A percentile compares a stretch with the other conserved stretches of the same genome.
Conservation (phyloP, 2,113 vertebrate genomes). For the Ia io region DNA sequence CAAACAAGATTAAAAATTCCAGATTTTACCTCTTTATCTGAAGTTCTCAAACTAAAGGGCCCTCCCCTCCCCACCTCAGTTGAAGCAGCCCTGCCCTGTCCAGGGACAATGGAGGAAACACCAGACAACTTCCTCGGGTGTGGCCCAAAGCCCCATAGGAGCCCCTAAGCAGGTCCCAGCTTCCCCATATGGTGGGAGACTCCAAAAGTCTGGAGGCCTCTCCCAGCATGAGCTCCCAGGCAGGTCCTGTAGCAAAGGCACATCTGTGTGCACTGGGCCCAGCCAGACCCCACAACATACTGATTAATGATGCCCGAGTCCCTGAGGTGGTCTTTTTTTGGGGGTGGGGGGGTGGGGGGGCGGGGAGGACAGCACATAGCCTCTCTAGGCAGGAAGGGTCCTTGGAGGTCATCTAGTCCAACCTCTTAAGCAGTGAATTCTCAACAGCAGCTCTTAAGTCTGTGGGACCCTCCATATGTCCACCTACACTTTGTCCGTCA, state of each 20-base stretch:
- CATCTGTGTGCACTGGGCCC: background rate
- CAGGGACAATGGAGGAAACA: background rate
- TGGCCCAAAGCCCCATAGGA: background rate
- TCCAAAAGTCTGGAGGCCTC: background rate
- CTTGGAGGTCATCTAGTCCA: background rate
- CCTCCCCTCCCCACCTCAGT: background rate
- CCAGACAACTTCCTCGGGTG: background rate
- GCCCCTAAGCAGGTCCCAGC: background rate
- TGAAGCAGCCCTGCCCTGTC: background rate
- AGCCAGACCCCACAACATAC: background rate
- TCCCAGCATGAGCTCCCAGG: background rate
- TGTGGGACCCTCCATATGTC: background rate
- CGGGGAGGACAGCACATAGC: background rate
- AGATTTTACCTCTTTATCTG: conserved; percentile 3
- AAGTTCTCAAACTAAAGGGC: conserved; percentile 46
- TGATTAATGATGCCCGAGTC: background rate
- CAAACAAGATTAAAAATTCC: conserved; percentile 64
- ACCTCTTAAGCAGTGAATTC: background rate
- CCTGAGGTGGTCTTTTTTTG: background rate
- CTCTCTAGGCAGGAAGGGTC: background rate
- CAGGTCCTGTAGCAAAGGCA: background rate
- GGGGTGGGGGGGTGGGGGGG: too few relatives aligned
- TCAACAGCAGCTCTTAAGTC: background rate
- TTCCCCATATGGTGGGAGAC: background rate
- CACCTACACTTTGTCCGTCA: background rate